phyloP scores from a whole-genome alignment of 2,888 invertebrate species.

The Rosalia funebris region DNA sequence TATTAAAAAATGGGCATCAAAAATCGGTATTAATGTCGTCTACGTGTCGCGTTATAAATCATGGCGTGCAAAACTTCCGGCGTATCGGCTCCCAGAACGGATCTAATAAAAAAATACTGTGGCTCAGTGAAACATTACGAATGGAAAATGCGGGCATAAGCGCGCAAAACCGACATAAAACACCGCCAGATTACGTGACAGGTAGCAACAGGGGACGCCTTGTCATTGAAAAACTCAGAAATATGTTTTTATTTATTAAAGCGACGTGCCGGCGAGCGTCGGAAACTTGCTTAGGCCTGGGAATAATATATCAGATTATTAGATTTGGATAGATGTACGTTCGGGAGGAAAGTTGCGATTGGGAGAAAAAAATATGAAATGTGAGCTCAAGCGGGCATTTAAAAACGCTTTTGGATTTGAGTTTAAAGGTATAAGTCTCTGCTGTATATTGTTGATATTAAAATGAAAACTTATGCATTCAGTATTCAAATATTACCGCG shows the following conservation, averaged over 20 bases:
- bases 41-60: background rate
- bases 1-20: constrained; percentile 5
- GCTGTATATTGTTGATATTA: too few species aligned
- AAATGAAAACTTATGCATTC: too few species aligned
- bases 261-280: constrained; percentile 33
- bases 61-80: constrained; percentile 4
- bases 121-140: background rate
- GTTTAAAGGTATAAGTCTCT: too few species aligned
- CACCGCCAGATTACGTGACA: constrained; percentile 33
- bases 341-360: constrained; percentile 22
- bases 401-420: too few species aligned
- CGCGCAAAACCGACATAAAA: constrained; percentile 24
- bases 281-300: constrained; percentile 34
- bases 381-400: constrained; percentile 21
- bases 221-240: constrained; percentile 43
- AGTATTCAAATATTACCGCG: too few species aligned
- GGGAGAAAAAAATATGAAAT: constrained; percentile 14
- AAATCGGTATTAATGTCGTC: constrained; percentile 1
- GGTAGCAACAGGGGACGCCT: constrained; percentile 36
- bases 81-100: background rate
- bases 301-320: constrained; percentile 45
- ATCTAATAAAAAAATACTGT: background rate
- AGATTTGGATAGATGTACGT: constrained; percentile 40
- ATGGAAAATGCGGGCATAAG: constrained; percentile 6
- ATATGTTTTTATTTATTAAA: constrained; percentile 49